These are phyloP conservation scores for Hyperoplus immaculatus DNA, from an alignment of 2,797 vertebrate genomes.

Conservation along the genomic window DNA sequence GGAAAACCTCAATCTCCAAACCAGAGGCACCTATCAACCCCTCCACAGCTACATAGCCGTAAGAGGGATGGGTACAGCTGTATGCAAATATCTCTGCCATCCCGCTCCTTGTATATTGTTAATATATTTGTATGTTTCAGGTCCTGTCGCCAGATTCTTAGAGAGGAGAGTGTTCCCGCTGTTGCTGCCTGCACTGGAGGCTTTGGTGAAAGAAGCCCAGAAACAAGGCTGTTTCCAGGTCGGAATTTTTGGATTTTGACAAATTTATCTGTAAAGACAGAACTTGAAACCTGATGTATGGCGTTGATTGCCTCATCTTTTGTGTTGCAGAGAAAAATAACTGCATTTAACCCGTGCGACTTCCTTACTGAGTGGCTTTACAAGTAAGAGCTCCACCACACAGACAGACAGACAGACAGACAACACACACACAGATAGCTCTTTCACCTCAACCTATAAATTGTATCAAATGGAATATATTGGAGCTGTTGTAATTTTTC, in stretches of 20 bases:
- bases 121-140: constrained; percentile 71
- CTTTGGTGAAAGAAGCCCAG: constrained; percentile 86
- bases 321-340: constrained; percentile 88
- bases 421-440: not conserved
- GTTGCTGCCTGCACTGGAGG: constrained; percentile 89
- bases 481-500: constrained; percentile 10
- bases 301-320: not conserved
- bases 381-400: constrained; percentile 87
- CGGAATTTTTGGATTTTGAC: constrained; percentile 14
- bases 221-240: constrained; percentile 90
- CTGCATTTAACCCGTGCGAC: constrained; percentile 91
- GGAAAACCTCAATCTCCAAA: constrained; percentile 18
- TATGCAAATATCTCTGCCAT: not conserved
- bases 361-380: constrained; percentile 94
- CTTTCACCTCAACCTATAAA: not conserved
- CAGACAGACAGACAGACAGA: not conserved
- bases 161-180: constrained; percentile 89
- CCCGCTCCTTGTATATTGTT: not conserved
- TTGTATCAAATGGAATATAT: not conserved
- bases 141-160: constrained; percentile 83
- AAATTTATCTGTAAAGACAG: too few species aligned
- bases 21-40: constrained; percentile 16
- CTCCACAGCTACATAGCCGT: constrained; percentile 39
- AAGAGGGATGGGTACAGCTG: constrained; percentile 13
- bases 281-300: not conserved